A percentile compares a stretch with the other conserved stretches of the same genome.
These are phyloP conservation scores for Opisthocomus hoazin DNA, from an alignment of 2,113 vertebrate species.

Conservation along the genomic window DNA sequence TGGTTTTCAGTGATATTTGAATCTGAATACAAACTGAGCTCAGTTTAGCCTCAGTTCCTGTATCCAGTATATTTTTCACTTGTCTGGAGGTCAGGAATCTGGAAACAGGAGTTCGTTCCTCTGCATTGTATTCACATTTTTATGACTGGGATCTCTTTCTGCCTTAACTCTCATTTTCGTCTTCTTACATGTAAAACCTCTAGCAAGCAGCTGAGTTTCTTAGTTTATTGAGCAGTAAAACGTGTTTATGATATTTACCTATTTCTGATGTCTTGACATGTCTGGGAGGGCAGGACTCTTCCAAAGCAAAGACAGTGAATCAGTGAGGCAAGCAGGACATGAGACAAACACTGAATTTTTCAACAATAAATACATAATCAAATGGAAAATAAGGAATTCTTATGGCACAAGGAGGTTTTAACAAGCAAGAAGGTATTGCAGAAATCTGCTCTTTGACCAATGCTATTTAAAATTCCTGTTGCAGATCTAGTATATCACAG, in stretches of 20 bases:
- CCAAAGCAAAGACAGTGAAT: not conserved
- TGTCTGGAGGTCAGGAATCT: not conserved
- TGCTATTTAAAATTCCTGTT: not conserved
- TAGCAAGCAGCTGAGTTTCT: not conserved
- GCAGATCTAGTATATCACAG: not conserved
- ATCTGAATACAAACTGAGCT: not conserved
- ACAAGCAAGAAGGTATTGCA: not conserved
- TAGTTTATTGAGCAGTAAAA: not conserved
- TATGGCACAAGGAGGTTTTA: not conserved
- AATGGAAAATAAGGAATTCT: not conserved
- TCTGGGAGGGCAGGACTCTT: not conserved
- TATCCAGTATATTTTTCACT: not conserved
- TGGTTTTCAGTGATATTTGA: not conserved
- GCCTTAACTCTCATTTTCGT: not conserved
- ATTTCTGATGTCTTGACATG: not conserved
- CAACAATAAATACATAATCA: not conserved
- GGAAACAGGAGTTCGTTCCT: not conserved
- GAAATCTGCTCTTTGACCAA: not conserved
- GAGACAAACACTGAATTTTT: not conserved
- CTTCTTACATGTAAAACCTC: not conserved
- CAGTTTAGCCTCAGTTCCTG: not conserved
- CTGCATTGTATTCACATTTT: not conserved
- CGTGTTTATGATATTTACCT: not conserved
- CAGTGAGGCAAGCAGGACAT: not conserved
- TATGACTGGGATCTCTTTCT: not conserved